These are phyloP conservation scores for Iphiclides podalirius DNA, from an alignment of 2,888 invertebrate species.

Conservation along the genomic window DNA sequence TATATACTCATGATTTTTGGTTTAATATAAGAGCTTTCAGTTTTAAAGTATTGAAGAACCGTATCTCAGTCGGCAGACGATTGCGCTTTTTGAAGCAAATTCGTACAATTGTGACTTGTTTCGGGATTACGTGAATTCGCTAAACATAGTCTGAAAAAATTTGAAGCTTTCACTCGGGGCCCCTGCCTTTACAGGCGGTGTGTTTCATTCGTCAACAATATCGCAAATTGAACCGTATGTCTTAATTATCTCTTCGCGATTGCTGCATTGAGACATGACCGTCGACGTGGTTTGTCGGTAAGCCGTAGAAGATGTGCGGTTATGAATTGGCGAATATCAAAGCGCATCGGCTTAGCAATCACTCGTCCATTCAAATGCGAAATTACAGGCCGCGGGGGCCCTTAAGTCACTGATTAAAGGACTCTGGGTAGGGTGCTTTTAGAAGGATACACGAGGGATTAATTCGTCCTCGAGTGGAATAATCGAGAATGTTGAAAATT, in stretches of 20 bases:
- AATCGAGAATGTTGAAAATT: background rate
- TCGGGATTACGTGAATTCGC: too few species aligned
- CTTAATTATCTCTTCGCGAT: conserved; percentile 11
- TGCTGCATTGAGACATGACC: conserved; percentile 12
- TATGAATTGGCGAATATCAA: conserved; percentile 24
- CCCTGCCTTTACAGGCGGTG: too few species aligned
- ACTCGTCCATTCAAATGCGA: conserved; percentile 24
- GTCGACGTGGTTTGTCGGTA: conserved; percentile 2
- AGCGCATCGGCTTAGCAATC: conserved; percentile 25
- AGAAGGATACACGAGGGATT: background rate
- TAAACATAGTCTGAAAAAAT: too few species aligned
- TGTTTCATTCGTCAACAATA: conserved; percentile 16
- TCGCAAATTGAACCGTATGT: conserved; percentile 8
- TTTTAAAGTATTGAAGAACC: too few species aligned
- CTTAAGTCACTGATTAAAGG: conserved; percentile 27
- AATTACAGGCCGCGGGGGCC: conserved; percentile 18
- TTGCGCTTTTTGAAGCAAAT: too few species aligned
- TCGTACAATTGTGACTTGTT: too few species aligned
- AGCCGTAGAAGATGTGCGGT: conserved; percentile 20
- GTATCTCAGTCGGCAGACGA: too few species aligned
- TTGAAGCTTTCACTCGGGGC: too few species aligned
- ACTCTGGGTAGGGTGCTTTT: too few species aligned
- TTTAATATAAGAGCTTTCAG: too few species aligned
- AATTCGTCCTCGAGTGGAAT: background rate
- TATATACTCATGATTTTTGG: too few species aligned